Evolutionary conservation across 2,797 vertebrate species (phyloP).

Genomic region (Holocentrus rufus): DNA sequence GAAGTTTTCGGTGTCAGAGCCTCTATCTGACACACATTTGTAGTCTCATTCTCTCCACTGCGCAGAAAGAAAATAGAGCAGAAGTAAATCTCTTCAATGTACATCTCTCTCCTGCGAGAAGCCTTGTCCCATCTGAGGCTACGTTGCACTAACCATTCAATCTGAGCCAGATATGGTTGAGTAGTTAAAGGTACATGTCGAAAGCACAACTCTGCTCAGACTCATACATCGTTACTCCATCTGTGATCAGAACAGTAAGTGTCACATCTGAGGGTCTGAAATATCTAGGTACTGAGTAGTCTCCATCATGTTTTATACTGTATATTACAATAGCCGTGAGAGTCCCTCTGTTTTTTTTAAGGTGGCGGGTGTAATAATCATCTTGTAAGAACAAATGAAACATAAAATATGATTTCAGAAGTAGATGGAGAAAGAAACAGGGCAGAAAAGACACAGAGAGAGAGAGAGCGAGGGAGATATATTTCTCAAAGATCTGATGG

Average conservation of each 20-base stretch:
- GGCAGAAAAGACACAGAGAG: slow-evolving; percentile 34
- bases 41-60: slow-evolving; percentile 72
- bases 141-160: slow-evolving; percentile 37
- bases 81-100: slow-evolving; percentile 58
- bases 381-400: slow-evolving; percentile 83
- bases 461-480: slow-evolving; percentile 47
- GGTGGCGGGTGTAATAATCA: slow-evolving; percentile 84
- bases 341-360: slow-evolving; percentile 83
- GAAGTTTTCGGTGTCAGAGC: slow-evolving; percentile 82
- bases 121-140: slow-evolving; percentile 49
- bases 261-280: slow-evolving; percentile 42
- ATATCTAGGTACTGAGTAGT: slow-evolving; percentile 43
- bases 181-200: slow-evolving; percentile 61
- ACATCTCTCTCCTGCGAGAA: slow-evolving; percentile 44
- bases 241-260: slow-evolving; percentile 42
- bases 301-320: slow-evolving; percentile 72
- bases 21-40: slow-evolving; percentile 73
- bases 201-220: slow-evolving; percentile 53
- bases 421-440: slow-evolving; percentile 69
- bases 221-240: slow-evolving; percentile 39
- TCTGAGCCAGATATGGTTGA: slow-evolving; percentile 42
- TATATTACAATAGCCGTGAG: slow-evolving; percentile 76
- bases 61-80: slow-evolving; percentile 62
- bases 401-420: slow-evolving; percentile 73
- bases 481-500: slow-evolving; percentile 71